phyloP scores from a whole-genome alignment of 2,113 vertebrate species.

The Cervus canadensis region DNA sequence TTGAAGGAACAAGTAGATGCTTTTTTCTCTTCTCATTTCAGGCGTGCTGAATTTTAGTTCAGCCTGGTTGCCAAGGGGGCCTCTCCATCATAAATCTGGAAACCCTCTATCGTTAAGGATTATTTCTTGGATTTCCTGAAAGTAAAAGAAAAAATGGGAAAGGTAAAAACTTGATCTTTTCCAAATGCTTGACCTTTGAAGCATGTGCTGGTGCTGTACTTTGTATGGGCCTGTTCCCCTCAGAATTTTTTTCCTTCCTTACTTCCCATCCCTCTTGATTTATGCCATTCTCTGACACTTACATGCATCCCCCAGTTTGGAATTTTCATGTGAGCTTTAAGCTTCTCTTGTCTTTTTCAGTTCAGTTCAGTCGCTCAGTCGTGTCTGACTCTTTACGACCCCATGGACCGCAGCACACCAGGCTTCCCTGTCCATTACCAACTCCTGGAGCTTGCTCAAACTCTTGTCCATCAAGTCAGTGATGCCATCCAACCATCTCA shows the following conservation, averaged over 20 bases:
- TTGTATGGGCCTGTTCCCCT: neutral
- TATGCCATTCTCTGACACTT: neutral
- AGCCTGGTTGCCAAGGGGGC: neutral
- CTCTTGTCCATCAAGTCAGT: neutral
- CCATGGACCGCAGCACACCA: neutral
- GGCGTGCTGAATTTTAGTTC: neutral
- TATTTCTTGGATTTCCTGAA: slow-evolving; percentile 40
- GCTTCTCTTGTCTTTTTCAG: neutral
- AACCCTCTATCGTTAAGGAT: neutral
- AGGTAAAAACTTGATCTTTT: slow-evolving; percentile 27
- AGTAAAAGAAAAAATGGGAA: slow-evolving; percentile 44
- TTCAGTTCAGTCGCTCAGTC: neutral
- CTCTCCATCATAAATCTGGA: slow-evolving; percentile 26
- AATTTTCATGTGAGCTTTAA: neutral
- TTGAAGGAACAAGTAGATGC: slow-evolving; percentile 31
- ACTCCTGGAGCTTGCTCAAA: neutral
- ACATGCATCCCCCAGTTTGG: fast-evolving
- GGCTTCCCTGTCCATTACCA: neutral
- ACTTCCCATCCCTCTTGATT: fast-evolving
- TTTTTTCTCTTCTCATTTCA: slow-evolving; percentile 41
- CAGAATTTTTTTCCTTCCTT: neutral
- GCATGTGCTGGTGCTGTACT: fast-evolving
- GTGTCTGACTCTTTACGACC: neutral
- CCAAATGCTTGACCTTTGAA: neutral
- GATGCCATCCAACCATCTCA: neutral